Evolutionary conservation across 2,888 invertebrate species (phyloP), one percentile per base, ranked within the genome.

Genomic region (Lymantria monacha): DNA sequence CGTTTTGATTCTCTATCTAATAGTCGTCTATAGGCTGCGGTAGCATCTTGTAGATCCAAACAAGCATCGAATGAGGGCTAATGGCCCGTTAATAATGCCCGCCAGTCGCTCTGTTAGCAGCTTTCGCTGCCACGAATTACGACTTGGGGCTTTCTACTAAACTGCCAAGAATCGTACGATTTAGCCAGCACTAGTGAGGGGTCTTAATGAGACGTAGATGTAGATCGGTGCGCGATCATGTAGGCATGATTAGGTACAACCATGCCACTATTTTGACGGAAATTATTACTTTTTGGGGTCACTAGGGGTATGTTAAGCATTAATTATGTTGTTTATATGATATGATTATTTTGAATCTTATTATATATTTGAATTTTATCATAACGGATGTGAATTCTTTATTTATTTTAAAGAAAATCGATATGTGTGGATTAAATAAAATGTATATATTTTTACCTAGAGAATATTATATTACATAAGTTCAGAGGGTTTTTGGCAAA

Each of bases 71-170:
- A 82, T 74, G 79, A 76, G 74, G 79, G 76, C 84, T 87, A 87
- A 87, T 87, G 86, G 83, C 59, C 79, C 83, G 86, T 85, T 86
- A 81, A 84, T 87, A 87, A 87, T 81, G 81, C 78, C 69, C 77
- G 76, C 77, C 81, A 81, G 82, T 81, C 78, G 76, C 70, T 80
- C 81, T 79, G 80, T 81, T 79, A 82, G 77, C 81, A 74, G 76
- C 76, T 76, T 76, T 72, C 76, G 69, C 72, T 72, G 74, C 72
- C 72, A 76, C 77, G 81, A 87, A 75, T 85, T 83, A 85, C 82
- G 83, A 78, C 73, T 74, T 69, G 70, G 73, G 73, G 78, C 76
- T 79, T 77, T 81, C 81, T 76, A 71, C 70, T 83, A 77, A 81
- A 80, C 79, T 78, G 79, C 78, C 74, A 74, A 70, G 80, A 83